phyloP scores from a whole-genome alignment of 23 tunicate species.

The Ascidia mentula region DNA sequence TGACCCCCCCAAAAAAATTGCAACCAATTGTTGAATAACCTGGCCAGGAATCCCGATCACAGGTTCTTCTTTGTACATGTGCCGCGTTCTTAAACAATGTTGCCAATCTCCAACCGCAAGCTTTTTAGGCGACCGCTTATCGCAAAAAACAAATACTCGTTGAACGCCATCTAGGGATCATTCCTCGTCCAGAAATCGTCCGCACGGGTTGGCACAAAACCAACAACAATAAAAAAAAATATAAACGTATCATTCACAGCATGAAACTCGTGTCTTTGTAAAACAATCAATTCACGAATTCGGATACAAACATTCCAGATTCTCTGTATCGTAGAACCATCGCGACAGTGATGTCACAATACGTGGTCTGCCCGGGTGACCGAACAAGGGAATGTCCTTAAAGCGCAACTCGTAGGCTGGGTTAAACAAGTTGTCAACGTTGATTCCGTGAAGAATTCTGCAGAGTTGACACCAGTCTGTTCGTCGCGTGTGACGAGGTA shows the following conservation, averaged over 20 bases:
- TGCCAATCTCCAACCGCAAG: too few species aligned
- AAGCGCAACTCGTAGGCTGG: neutral
- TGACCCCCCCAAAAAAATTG: too few species aligned
- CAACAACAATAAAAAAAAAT: too few species aligned
- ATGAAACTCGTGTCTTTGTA: too few species aligned
- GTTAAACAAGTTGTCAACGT: conserved; percentile 22
- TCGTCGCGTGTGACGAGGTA: conserved; percentile 8
- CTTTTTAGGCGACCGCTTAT: too few species aligned
- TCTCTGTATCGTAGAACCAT: conserved; percentile 22
- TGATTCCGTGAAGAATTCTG: conserved; percentile 23
- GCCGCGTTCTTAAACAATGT: too few species aligned
- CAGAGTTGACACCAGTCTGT: conserved; percentile 23
- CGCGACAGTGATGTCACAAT: conserved; percentile 7
- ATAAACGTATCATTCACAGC: neutral
- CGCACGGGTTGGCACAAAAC: too few species aligned
- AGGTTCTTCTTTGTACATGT: too few species aligned
- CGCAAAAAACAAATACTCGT: neutral
- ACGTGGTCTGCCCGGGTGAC: conserved; percentile 10
- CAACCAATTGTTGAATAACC: too few species aligned
- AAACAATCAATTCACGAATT: too few species aligned
- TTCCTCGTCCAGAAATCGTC: too few species aligned
- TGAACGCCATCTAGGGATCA: neutral
- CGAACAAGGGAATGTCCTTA: conserved; percentile 14
- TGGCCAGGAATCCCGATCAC: too few species aligned
- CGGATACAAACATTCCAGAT: conserved; percentile 6